A percentile compares a stretch with the other conserved stretches of the same genome.
phyloP scores from a whole-genome alignment of 2,888 invertebrate species.

The Steinernema scapterisci region DNA sequence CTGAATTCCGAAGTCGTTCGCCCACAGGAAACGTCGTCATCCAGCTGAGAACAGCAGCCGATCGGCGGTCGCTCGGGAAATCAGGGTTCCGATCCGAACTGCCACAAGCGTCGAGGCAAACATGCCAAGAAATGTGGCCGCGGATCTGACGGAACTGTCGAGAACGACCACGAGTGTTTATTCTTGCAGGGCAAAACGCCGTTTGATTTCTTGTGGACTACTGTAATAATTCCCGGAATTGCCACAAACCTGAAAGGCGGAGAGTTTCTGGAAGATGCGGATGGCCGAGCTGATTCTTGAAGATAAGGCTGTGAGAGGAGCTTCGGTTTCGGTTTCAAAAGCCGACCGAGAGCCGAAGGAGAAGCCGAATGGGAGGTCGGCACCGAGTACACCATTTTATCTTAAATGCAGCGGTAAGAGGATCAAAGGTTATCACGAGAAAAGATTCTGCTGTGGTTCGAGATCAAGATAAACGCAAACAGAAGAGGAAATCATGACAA shows the following conservation, averaged over 20 bases:
- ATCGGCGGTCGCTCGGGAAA: not conserved
- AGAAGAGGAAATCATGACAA: not conserved
- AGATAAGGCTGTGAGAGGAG: not conserved
- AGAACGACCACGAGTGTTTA: not conserved
- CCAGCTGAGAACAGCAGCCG: not conserved
- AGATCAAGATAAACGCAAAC: not conserved
- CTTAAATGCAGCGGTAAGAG: not conserved
- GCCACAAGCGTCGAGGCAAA: slow-evolving; percentile 4
- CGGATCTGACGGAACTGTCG: slow-evolving; percentile 11
- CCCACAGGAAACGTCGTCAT: not conserved
- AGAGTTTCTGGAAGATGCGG: not conserved
- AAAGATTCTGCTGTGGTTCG: not conserved
- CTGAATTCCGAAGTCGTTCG: slow-evolving; percentile 3
- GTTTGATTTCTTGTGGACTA: not conserved
- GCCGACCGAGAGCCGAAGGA: not conserved
- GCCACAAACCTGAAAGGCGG: not conserved
- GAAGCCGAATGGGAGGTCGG: not conserved
- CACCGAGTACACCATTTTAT: not conserved
- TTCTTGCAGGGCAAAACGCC: not conserved
- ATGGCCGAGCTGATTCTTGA: not conserved
- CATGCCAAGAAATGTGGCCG: not conserved
- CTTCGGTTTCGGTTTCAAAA: not conserved
- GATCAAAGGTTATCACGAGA: slow-evolving; percentile 14
- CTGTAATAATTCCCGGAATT: not conserved
- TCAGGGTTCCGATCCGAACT: not conserved